A percentile compares a stretch with the other conserved stretches of the same genome.
Evolutionary conservation across 1,140 invertebrate genomes (phyloP).

Genomic region (Schlechtendalia chinensis): DNA sequence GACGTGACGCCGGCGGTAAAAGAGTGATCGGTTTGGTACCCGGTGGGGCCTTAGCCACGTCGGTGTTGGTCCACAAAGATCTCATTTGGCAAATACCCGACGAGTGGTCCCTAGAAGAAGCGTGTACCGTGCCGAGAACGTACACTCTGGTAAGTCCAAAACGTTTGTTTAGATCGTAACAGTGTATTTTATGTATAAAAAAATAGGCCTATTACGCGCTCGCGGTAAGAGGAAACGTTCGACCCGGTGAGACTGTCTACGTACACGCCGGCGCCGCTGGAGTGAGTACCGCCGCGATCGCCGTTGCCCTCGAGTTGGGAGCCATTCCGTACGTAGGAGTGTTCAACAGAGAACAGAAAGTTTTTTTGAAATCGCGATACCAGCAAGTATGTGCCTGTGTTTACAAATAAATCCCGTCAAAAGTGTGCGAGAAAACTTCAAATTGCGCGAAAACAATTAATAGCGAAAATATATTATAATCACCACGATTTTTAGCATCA

Average conservation of each 20-base stretch:
- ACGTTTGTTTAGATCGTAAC: neutral
- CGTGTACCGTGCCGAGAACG: constrained; percentile 89
- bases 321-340: constrained; percentile 40
- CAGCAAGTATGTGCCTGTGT: neutral
- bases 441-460: too few relatives aligned
- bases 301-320: constrained; percentile 11
- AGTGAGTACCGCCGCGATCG: constrained; percentile 4
- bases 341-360: constrained; percentile 19
- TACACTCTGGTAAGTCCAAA: constrained; percentile 71
- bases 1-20: constrained; percentile 70
- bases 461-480: too few relatives aligned
- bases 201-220: constrained; percentile 48
- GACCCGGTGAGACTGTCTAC: constrained; percentile 32
- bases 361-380: constrained; percentile 34
- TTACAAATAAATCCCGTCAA: too few relatives aligned
- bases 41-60: constrained; percentile 84
- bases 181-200: neutral
- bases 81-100: constrained; percentile 90
- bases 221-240: constrained; percentile 35
- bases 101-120: constrained; percentile 87
- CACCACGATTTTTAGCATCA: too few relatives aligned
- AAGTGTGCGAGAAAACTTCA: too few relatives aligned
- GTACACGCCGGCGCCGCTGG: constrained; percentile 42
- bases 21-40: constrained; percentile 91
- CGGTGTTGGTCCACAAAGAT: constrained; percentile 74